Evolutionary conservation across 1,140 invertebrate species (phyloP), one percentile per base, ranked within the genome.

Genomic region (Papilio aristodemus): DNA sequence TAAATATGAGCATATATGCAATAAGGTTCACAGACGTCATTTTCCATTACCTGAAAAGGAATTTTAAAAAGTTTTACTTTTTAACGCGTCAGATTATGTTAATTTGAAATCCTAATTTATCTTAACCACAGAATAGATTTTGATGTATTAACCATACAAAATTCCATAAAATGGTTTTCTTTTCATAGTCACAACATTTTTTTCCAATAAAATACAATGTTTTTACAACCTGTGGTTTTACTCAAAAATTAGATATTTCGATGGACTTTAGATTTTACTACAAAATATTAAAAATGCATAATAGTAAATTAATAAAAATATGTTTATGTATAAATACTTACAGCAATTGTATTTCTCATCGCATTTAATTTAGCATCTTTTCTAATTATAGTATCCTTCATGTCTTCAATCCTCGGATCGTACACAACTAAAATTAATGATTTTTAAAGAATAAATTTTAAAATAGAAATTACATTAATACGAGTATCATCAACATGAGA

Each of bases 341-440:
- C 89, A 32, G 86, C 87, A 39, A 90, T 84, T 57, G 85, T 88
- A 70, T 91, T 91, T 69, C 84, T 80, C 87, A 91, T 89, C 43
- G 89, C 87, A 68, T 78, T 87, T 50, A 91, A 68, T 78, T 88
- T 91, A 0, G 89, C 89, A 71, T 91, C 89, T 69, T 91, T 91
- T 19, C 67, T 71, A 6, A 90, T 89, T 22, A 91, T 85, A 32
- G 63, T 66, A 4, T 89, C 84, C 74, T 88, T 71, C 77, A 91
- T 74, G 69, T 91, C 86, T 32, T 85, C 82, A 43, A 89, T 79
- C 73, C 87, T 81, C 39, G 78, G 67, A 68, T 91, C 87, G 17
- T 70, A 59, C 10, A 75, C 81, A 73, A 70, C 86, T 89, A 62
- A 10, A 81, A 80, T 54, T n/a, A 41, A 37, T 43, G 54, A 41